Conservation (phyloP, 2,888 invertebrate species). For the Rhynchonema sp. region DNA sequence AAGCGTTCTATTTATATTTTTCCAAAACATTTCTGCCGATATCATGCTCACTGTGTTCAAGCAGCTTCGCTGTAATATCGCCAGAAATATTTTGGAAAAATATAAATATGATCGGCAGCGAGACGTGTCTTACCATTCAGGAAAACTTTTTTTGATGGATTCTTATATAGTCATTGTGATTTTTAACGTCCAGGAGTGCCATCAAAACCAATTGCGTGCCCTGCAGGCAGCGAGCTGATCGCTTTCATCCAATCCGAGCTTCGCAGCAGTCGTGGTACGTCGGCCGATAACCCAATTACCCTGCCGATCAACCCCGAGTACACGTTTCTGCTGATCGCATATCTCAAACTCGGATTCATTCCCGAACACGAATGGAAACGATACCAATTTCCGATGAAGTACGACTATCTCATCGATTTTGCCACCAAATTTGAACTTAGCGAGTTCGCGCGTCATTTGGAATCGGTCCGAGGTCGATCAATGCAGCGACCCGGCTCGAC, state of each 20-base stretch:
- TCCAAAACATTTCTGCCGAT: no score
- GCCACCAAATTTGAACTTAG: neutral
- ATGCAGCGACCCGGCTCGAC: no score
- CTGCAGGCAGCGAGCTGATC: neutral
- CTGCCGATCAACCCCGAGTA: neutral
- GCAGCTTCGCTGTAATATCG: no score
- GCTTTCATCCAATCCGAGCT: neutral
- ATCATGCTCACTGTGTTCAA: no score
- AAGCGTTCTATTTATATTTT: no score
- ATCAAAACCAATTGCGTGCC: no score
- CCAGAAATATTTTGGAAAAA: no score
- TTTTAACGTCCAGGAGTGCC: no score
- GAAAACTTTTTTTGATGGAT: no score
- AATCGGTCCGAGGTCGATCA: neutral
- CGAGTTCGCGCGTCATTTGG: neutral
- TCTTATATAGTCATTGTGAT: no score
- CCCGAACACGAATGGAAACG: neutral
- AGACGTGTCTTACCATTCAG: no score
- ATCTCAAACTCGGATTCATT: neutral
- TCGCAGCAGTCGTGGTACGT: neutral
- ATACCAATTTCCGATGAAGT: neutral
- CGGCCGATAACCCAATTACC: neutral
- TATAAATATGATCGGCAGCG: no score
- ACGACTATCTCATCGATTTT: neutral
- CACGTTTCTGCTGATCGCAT: neutral